Evolutionary conservation across 2,113 vertebrate genomes (phyloP).

Genomic region (Lepus timidus): DNA sequence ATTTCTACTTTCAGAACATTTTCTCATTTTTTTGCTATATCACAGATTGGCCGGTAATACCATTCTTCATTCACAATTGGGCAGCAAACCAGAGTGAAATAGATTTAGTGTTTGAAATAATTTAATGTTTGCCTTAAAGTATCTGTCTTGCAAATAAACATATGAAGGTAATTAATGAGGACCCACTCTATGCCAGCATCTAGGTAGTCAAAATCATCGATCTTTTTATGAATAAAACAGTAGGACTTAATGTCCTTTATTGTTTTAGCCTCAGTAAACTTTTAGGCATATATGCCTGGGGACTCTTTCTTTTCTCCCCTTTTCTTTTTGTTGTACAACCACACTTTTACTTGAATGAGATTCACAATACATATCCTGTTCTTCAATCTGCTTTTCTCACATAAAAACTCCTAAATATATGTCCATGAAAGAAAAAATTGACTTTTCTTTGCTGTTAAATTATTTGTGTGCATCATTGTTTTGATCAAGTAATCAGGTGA

Average conservation of each 20-base stretch:
- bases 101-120: not conserved
- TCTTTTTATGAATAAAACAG: not conserved
- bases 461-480: not conserved
- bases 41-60: not conserved
- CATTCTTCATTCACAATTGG: not conserved
- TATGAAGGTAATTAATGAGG: not conserved
- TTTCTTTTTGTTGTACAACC: not conserved
- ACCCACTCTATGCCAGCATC: not conserved
- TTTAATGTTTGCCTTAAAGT: not conserved
- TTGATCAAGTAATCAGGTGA: conserved; percentile 11
- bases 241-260: not conserved
- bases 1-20: not conserved
- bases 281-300: not conserved
- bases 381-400: not conserved
- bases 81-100: not conserved
- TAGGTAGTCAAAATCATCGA: not conserved
- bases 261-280: not conserved
- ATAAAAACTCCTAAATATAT: not conserved
- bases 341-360: not conserved
- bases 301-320: not conserved
- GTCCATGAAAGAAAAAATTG: not conserved
- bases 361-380: not conserved
- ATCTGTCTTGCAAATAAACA: not conserved
- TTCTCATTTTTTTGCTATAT: not conserved
- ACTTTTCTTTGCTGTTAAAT: conserved; percentile 57